phyloP scores from a whole-genome alignment of 2,797 vertebrate genomes.

The Ctenopoma multispine region DNA sequence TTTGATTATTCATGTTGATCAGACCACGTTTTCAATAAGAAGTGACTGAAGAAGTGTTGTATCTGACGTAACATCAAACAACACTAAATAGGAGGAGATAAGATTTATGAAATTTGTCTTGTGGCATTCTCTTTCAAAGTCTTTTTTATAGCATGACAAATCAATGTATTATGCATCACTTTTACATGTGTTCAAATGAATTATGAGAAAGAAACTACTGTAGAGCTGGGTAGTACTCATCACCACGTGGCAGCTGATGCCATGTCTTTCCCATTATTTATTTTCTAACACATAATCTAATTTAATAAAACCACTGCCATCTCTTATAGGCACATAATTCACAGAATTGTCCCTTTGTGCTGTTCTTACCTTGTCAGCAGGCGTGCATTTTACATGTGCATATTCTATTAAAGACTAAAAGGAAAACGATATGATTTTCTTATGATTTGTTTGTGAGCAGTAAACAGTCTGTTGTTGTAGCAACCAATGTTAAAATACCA shows the following conservation, averaged over 20 bases:
- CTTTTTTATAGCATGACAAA: constrained; percentile 9
- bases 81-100: constrained; percentile 17
- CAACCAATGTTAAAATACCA: background rate
- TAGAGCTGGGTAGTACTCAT: background rate
- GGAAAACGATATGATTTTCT: background rate
- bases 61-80: constrained; percentile 17
- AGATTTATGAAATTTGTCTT: constrained; percentile 21
- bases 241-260: constrained; percentile 14
- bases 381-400: background rate
- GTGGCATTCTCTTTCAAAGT: constrained; percentile 27
- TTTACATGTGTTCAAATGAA: constrained; percentile 47
- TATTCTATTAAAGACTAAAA: constrained; percentile 1
- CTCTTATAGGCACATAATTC: background rate
- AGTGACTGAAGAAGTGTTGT: constrained; percentile 24
- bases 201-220: constrained; percentile 30
- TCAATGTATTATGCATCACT: constrained; percentile 39
- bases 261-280: constrained; percentile 25
- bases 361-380: constrained; percentile 13
- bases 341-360: background rate
- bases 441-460: background rate
- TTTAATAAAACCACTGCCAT: constrained; percentile 20
- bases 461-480: background rate
- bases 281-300: constrained; percentile 17
- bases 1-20: constrained; percentile 52
- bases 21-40: constrained; percentile 16